A percentile compares a stretch with the other conserved stretches of the same genome.
Conservation (phyloP, 30 jellyfish, hydroid and myxozoan genomes). For the Hydra vulgaris region DNA sequence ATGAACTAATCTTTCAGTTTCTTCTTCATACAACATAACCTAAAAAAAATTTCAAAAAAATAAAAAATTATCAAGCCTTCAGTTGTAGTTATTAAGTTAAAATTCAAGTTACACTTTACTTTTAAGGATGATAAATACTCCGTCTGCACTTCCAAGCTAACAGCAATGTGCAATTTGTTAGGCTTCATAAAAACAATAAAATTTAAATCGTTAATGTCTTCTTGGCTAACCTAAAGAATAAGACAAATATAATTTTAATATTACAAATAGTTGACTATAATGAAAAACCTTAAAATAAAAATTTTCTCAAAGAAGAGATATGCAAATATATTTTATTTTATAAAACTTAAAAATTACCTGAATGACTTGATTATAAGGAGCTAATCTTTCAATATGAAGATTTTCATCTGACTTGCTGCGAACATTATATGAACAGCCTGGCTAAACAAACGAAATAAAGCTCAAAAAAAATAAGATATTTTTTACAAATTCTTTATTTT, state of each 20-base stretch:
- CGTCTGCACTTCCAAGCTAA: conserved; percentile 54
- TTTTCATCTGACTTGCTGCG: conserved; percentile 44
- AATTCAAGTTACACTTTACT: conserved; percentile 23
- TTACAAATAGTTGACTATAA: too few relatives aligned
- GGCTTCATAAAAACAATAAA: conserved; percentile 80
- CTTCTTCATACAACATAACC: conserved; percentile 75
- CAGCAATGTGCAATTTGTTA: conserved; percentile 57
- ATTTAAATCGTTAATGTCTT: conserved; percentile 37
- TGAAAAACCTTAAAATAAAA: too few relatives aligned
- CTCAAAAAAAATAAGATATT: neutral
- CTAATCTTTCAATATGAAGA: conserved; percentile 59
- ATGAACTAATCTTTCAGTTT: conserved; percentile 65
- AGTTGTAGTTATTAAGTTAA: too few relatives aligned
- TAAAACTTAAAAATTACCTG: conserved; percentile 27
- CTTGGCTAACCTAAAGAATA: conserved; percentile 44
- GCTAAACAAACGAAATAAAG: conserved; percentile 22
- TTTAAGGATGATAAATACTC: conserved; percentile 46
- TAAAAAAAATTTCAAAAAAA: neutral
- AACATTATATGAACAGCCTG: conserved; percentile 72
- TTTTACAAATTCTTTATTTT: neutral
- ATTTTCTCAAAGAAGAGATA: neutral
- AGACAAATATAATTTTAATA: too few relatives aligned
- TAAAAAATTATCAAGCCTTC: too few relatives aligned
- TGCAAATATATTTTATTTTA: neutral
- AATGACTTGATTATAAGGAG: conserved; percentile 49